phyloP scores from a whole-genome alignment of 2,113 vertebrate genomes.

The Acanthisitta chloris region DNA sequence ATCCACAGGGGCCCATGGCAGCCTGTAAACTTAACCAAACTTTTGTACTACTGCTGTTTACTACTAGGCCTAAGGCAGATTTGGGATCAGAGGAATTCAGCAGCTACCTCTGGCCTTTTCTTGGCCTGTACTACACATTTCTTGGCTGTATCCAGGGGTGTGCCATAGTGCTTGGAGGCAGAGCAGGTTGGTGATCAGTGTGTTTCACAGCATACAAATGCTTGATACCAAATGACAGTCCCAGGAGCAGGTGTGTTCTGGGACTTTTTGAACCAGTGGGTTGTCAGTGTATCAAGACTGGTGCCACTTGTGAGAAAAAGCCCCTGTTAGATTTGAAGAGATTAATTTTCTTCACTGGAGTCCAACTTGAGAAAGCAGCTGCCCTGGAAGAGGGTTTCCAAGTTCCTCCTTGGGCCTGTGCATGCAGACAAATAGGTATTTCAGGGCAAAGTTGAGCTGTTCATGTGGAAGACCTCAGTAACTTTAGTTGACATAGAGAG shows the following conservation, averaged over 20 bases:
- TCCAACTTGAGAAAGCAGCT: not conserved
- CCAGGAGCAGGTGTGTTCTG: not conserved
- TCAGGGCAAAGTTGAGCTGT: not conserved
- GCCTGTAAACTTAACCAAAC: not conserved
- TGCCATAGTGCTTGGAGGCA: not conserved
- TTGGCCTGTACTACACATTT: not conserved
- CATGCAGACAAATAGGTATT: not conserved
- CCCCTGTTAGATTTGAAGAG: not conserved
- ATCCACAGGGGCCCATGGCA: not conserved
- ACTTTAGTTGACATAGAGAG: not conserved
- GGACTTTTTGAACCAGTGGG: not conserved
- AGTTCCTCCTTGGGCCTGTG: not conserved
- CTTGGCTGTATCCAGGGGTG: rapidly evolving
- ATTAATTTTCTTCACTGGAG: not conserved
- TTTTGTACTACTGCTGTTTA: not conserved
- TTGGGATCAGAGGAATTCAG: not conserved
- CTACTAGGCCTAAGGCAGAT: not conserved
- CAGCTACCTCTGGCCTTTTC: not conserved
- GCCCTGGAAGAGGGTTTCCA: not conserved
- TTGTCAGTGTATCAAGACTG: not conserved
- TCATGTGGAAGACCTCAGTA: not conserved
- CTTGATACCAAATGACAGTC: not conserved
- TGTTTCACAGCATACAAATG: not conserved
- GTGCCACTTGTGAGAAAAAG: not conserved
- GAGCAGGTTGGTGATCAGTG: not conserved